These are phyloP conservation scores for Sinocyclocheilus anshuiensis DNA, from an alignment of 2,113 vertebrate genomes.

Conservation along the genomic window DNA sequence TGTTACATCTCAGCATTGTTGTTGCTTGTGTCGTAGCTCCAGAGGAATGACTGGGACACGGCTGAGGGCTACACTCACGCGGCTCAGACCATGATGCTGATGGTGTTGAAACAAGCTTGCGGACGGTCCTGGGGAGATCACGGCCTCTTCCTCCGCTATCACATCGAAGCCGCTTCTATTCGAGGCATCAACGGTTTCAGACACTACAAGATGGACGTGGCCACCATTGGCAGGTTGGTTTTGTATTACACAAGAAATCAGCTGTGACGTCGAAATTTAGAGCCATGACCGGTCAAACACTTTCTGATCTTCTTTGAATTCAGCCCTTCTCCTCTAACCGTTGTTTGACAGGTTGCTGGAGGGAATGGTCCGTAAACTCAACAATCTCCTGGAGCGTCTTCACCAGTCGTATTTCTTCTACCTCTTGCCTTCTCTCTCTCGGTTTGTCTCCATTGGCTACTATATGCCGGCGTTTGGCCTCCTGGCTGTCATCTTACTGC, in stretches of 20 bases:
- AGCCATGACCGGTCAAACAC: background rate
- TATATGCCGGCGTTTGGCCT: slow-evolving; percentile 90
- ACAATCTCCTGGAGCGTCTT: slow-evolving; percentile 90
- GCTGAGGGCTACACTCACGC: slow-evolving; percentile 80
- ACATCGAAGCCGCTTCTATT: slow-evolving; percentile 86
- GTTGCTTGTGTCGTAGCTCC: slow-evolving; percentile 73
- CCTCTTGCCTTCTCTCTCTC: slow-evolving; percentile 86
- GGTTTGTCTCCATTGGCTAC: slow-evolving; percentile 90
- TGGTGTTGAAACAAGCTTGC: slow-evolving; percentile 89
- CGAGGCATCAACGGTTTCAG: slow-evolving; percentile 92
- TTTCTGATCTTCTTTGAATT: background rate
- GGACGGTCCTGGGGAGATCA: slow-evolving; percentile 86
- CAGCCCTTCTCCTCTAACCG: background rate
- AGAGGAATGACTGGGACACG: slow-evolving; percentile 85
- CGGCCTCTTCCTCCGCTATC: slow-evolving; percentile 90
- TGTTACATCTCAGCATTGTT: background rate
- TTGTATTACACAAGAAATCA: background rate
- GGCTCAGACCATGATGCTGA: slow-evolving; percentile 87
- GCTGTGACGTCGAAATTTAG: background rate
- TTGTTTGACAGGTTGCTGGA: slow-evolving; percentile 80
- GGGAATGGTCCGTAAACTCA: slow-evolving; percentile 91
- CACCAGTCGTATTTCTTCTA: slow-evolving; percentile 97
- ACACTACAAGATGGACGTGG: slow-evolving; percentile 85
- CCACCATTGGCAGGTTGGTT: slow-evolving; percentile 81
- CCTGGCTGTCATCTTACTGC: slow-evolving; percentile 81